Conservation (phyloP, 1,140 invertebrate species). For the Probaryconus sp. region DNA sequence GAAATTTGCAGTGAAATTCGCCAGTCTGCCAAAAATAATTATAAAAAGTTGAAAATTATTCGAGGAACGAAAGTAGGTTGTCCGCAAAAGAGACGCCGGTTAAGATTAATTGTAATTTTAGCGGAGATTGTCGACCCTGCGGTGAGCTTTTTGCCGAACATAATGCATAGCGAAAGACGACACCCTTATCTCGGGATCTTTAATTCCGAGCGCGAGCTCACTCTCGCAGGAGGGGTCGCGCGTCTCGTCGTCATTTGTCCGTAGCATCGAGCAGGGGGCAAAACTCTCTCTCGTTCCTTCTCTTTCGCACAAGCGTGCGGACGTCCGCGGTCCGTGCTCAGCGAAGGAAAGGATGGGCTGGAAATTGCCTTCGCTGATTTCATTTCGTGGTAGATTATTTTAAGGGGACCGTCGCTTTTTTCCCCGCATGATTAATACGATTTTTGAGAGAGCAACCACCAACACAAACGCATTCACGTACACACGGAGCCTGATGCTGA, state of each 20-base stretch:
- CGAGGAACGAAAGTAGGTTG: conserved; percentile 35
- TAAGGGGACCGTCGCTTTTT: conserved; percentile 71
- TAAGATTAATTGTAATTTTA: conserved; percentile 66
- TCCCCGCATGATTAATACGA: conserved; percentile 75
- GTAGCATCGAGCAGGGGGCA: conserved; percentile 24
- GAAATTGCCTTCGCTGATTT: conserved; percentile 78
- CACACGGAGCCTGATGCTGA: conserved; percentile 48
- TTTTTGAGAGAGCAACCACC: conserved; percentile 61
- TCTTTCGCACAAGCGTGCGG: conserved; percentile 48
- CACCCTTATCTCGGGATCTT: conserved; percentile 77
- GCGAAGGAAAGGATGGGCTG: conserved; percentile 51
- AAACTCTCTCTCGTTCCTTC: conserved; percentile 7
- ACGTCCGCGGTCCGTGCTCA: conserved; percentile 47
- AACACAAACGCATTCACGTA: no score
- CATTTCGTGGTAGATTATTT: conserved; percentile 77
- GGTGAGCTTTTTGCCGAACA: conserved; percentile 63
- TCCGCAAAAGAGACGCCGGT: conserved; percentile 33
- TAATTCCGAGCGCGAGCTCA: conserved; percentile 71
- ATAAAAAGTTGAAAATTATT: conserved; percentile 24
- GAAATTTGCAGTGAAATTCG: no score
- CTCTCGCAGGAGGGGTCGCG: conserved; percentile 63
- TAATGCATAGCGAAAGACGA: conserved; percentile 73
- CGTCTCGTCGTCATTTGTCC: conserved; percentile 75
- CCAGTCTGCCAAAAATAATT: no score
- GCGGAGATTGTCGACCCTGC: conserved; percentile 53